Evolutionary conservation across 2,113 vertebrate genomes (phyloP), one percentile per base, ranked within the genome.

Genomic region (Pogonocichla stellata): DNA sequence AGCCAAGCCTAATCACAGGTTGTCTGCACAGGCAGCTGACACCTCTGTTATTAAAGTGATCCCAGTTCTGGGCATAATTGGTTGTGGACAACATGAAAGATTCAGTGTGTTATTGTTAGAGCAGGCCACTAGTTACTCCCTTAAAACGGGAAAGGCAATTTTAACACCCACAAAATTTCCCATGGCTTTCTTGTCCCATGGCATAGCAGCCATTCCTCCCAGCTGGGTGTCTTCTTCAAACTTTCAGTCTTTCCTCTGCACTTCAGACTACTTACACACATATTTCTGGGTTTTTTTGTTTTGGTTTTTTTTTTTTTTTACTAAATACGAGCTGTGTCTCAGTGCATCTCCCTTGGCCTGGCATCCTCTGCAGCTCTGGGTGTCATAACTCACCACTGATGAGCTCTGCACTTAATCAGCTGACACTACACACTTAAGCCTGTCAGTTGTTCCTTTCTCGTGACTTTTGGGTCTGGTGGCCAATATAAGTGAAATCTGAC

Each of bases 11-110:
- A 96, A 97, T 93, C 56, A 12, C 86, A 80, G 86, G 88, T 26
- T 97, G 92, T 88, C 94, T 92, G 50, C 50, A 60, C 67, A 78
- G 42, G 33, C 38, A 74, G 19, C 29, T 88, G 88, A 80, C 82
- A 71, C 34, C 71, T 78, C 95, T 93, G 38, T 90, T 95, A 96
- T 96, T 97, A 96, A 93, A 88, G 23, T 78, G 82, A 51, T 93
- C 78, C 83, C 65, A 89, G 23, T 92, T 60, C 78, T 86, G 73
- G 78, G 78, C 50, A 75, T 71, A 85, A 81, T 2, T 73, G 31
- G 14, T 82, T 80, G 43, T 95, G 96, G 94, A 87, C 94, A 95
- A 38, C 20, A 12, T 47, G 65, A 87, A 87, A 77, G 19, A 92
- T 50, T 93, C 53, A 50, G 19, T 38, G 34, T 62, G 54, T 75